These are phyloP conservation scores for Lepidurus arcticus DNA, from an alignment of 1,140 invertebrate genomes.

Conservation along the genomic window DNA sequence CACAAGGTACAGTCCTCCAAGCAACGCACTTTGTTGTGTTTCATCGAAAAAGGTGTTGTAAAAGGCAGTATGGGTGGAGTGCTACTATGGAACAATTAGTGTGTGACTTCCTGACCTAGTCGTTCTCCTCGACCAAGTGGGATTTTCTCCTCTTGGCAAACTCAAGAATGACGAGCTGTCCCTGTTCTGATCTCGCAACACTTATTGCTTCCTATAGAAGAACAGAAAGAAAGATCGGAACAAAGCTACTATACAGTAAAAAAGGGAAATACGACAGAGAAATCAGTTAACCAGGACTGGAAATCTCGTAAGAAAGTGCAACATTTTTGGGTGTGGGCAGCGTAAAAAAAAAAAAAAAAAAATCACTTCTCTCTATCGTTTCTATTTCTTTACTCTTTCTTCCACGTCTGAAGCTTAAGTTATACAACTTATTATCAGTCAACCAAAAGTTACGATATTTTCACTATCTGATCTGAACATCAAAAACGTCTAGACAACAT, in stretches of 20 bases:
- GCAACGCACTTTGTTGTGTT: background rate
- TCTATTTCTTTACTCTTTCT: background rate
- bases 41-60: background rate
- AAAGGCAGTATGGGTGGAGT: background rate
- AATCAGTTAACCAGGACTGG: background rate
- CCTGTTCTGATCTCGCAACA: background rate
- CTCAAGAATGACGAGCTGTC: background rate
- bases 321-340: background rate
- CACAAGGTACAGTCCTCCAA: background rate
- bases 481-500: background rate
- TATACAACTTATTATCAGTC: background rate
- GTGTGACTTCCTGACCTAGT: constrained; percentile 14
- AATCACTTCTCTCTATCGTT: background rate
- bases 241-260: background rate
- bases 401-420: background rate
- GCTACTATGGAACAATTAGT: background rate
- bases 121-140: background rate
- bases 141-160: background rate
- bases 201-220: background rate
- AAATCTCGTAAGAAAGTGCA: background rate
- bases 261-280: background rate
- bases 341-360: background rate
- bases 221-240: background rate
- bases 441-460: background rate
- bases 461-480: background rate